Base-by-base conservation (phyloP, 1,140 invertebrate species). In the Neodiprion virginianus region DNA sequence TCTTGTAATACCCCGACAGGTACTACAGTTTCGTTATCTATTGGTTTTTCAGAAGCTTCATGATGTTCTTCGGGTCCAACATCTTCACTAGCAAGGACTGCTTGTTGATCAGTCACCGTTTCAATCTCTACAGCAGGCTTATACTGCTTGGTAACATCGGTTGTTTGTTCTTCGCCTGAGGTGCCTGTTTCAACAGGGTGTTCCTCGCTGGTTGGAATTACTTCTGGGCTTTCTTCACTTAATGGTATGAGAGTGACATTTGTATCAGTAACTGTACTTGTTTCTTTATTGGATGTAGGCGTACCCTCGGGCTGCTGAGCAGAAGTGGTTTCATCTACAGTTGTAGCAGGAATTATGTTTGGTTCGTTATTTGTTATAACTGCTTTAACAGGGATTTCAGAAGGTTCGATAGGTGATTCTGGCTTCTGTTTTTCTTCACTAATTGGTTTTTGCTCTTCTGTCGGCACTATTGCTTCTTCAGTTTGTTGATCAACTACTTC, bases 371-470 rank as follows among this genome's bases (percentile, higher is more conserved):
- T 65, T 47, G 67, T 73, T 65, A 50, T 72, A 73, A 61, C 53
- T 14, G 53, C 53, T 61, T 61, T 4, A 14, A 14, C 53, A 8
- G 53, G 53, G n/a, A 74, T 48, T 72, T 71, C 53, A 8, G 48
- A 69, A 0, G 68, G 71, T 68, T 17, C 17, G 17, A 17, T 68
- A 11, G 67, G 40, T 69, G 67, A 47, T 17, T 14, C 53, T 7
- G 67, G 12, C 76, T 70, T 28, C 23, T 75, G 76, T 67, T 78
- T 76, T 48, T 72, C 70, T 72, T 71, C 69, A 49, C 48, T 69
- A 9, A 72, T 40, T 53, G 71, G 53, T 74, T 73, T 75, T 48
- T 61, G 53, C 70, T 69, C 66, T 50, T 71, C 65, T 71, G 21
- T 23, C n/a, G 48, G 21, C 17, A 74, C 49, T 74, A 71, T 28